Percentiles rank a stretch among this genome's conserved stretches.
Evolutionary conservation across 2,888 invertebrate genomes (phyloP).

Genomic region (Andrena bucephala): DNA sequence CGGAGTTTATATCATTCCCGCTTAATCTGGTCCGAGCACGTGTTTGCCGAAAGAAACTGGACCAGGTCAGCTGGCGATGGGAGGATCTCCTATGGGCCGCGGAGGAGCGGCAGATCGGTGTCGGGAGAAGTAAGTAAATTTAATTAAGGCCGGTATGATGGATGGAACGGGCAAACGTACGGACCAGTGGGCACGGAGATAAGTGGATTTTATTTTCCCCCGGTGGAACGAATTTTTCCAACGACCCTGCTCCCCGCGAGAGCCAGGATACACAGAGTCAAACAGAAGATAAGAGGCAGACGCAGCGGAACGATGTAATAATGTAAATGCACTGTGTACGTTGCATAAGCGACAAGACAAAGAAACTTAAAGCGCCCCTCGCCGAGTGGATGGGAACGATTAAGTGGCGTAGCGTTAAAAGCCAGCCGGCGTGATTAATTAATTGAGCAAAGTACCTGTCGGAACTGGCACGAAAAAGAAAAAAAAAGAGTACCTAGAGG

Average conservation of each 20-base stretch:
- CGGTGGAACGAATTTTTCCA: conserved; percentile 1
- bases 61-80: conserved; percentile 10
- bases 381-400: conserved; percentile 17
- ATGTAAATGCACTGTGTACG: conserved; percentile 35
- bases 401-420: conserved; percentile 34
- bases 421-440: conserved; percentile 45
- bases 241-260: neutral
- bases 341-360: conserved; percentile 32
- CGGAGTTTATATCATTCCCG: conserved; percentile 21
- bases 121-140: conserved; percentile 52
- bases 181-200: conserved; percentile 35
- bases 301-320: conserved; percentile 21
- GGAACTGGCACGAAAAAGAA: conserved; percentile 1
- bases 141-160: conserved; percentile 50
- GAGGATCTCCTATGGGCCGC: neutral
- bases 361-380: conserved; percentile 10
- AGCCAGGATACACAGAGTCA: neutral
- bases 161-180: conserved; percentile 19
- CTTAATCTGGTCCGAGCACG: conserved; percentile 19
- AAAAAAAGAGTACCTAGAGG: neutral
- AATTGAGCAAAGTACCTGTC: conserved; percentile 14
- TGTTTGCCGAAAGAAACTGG: conserved; percentile 18
- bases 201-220: conserved; percentile 44
- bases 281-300: conserved; percentile 19
- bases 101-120: conserved; percentile 5